Evolutionary conservation across 2,113 vertebrate genomes (phyloP).

Genomic region (Halichoerus grypus): DNA sequence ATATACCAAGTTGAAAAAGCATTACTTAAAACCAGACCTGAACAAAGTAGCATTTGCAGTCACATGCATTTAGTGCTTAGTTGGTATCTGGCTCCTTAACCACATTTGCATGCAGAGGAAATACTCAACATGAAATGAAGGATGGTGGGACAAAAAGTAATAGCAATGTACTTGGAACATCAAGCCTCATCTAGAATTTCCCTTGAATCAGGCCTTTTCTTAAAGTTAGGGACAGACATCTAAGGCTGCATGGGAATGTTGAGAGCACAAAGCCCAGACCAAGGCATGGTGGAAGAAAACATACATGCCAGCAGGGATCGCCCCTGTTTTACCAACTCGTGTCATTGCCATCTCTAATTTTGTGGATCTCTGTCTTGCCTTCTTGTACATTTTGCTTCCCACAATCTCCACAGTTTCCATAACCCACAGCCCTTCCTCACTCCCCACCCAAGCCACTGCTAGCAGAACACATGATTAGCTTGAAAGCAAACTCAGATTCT

Average conservation of each 20-base stretch:
- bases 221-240: not conserved
- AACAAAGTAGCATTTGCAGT: not conserved
- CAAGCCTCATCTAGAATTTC: slow-evolving; percentile 68
- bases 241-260: slow-evolving; percentile 39
- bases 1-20: too few relatives aligned
- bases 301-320: not conserved
- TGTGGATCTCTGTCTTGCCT: slow-evolving; percentile 69
- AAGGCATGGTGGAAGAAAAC: not conserved
- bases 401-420: slow-evolving; percentile 53
- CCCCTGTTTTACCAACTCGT: not conserved
- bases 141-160: not conserved
- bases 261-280: not conserved
- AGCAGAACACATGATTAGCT: slow-evolving; percentile 25
- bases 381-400: slow-evolving; percentile 71
- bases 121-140: not conserved
- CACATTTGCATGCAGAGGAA: not conserved
- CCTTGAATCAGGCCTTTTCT: slow-evolving; percentile 70
- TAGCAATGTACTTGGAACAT: slow-evolving; percentile 7
- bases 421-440: slow-evolving; percentile 42
- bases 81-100: not conserved
- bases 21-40: not conserved
- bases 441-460: slow-evolving; percentile 32
- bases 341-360: slow-evolving; percentile 54
- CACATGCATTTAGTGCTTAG: not conserved
- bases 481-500: slow-evolving; percentile 46